Base-by-base conservation (phyloP, 2,113 vertebrate species). In the Catharus minimus region DNA sequence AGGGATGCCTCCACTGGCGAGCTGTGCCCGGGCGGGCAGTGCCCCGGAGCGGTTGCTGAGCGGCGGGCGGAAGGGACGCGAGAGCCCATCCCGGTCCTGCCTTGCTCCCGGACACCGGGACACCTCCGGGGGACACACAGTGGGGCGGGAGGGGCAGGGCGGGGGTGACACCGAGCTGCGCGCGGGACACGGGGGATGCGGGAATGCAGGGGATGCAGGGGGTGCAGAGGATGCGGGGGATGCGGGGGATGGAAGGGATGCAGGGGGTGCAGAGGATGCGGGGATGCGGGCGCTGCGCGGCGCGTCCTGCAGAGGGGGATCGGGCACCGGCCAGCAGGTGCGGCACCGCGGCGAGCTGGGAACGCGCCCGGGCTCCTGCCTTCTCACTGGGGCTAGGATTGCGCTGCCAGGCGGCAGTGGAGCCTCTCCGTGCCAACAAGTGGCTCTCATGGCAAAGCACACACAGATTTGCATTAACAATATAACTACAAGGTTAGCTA, bases 271-370 rank as follows among this genome's bases (percentile, higher is more conserved):
- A 9, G 44, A 14, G 24, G 32, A 19, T 10, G 10, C 22, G 22
- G 57, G 14, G 23, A 5, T 3, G 47, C 27, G 19, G 28, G 20
- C 11, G 64, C 65, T 69, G 73, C 65, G 24, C 56, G 2, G 36
- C 20, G 21, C 19, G 27, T 47, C 90, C 95, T 43, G 84, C 91
- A 97, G 96, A 89, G 93, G 96, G 94, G 85, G 80, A 60, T n/a
- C 38, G 64, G 57, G 36, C 32, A 20, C 78, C 75, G 58, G n/a
- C 30, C 24, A 53, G 64, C 36, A 21, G 36, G 9, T 7, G 3
- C 9, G 47, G 43, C n/a, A 13, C 16, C 10, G 23, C 30, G 4
- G 49, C 11, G 10, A 62, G 49, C 19, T 24, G 24, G 22, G 10
- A 61, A 12, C 0, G 0, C 19, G 7, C 55, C 47, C 47, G 26